These are phyloP conservation scores for Tricholaema leucomelas DNA, from an alignment of 2,113 vertebrate species.

Conservation along the genomic window DNA sequence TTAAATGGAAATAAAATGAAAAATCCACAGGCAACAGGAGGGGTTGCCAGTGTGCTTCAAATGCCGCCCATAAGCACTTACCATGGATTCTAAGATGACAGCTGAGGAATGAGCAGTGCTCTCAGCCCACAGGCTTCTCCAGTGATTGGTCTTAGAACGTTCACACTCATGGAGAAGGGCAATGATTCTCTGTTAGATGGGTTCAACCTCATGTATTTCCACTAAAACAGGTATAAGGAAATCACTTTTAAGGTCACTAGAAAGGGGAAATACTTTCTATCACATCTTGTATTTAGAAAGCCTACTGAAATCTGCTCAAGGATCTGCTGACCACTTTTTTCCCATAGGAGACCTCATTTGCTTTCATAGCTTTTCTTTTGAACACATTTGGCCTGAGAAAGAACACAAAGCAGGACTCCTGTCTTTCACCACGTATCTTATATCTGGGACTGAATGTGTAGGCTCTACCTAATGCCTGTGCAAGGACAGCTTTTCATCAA, in stretches of 20 bases:
- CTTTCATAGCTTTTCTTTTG: not conserved
- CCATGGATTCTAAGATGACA: fast-evolving
- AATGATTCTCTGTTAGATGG: not conserved
- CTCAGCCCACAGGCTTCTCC: not conserved
- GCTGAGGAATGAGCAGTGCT: not conserved
- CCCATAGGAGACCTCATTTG: not conserved
- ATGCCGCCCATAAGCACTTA: not conserved
- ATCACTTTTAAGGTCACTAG: not conserved
- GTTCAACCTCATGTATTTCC: not conserved
- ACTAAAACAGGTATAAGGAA: not conserved
- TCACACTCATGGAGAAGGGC: not conserved
- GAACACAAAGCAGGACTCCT: not conserved
- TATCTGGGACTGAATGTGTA: not conserved
- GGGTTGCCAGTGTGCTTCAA: not conserved
- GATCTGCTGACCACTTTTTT: not conserved
- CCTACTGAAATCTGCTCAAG: not conserved
- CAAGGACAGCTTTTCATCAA: not conserved
- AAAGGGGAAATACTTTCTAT: not conserved
- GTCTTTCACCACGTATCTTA: not conserved
- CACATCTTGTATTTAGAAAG: not conserved
- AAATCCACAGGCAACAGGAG: not conserved
- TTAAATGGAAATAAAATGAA: not conserved
- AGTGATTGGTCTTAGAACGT: not conserved
- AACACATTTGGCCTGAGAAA: not conserved
- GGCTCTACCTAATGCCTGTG: not conserved